Evolutionary conservation across 2,797 vertebrate species (phyloP).

Genomic region (Fistularia tabacaria): DNA sequence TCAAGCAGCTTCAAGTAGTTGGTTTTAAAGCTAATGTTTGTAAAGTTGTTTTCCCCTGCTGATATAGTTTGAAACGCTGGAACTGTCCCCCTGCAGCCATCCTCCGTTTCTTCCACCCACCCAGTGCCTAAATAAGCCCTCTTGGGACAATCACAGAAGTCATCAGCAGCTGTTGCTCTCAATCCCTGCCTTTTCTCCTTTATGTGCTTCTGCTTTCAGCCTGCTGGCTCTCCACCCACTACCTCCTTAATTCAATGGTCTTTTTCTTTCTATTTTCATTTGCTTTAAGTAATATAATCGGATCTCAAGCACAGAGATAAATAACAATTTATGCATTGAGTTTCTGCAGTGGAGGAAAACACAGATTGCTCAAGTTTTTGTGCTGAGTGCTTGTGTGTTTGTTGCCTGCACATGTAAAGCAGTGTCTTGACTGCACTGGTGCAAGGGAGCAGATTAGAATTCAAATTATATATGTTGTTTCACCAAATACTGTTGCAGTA

Average conservation of each 20-base stretch:
- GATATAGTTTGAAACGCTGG: constrained; percentile 45
- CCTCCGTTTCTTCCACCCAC: constrained; percentile 62
- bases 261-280: constrained; percentile 26
- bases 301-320: constrained; percentile 37
- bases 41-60: constrained; percentile 29
- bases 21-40: constrained; percentile 22
- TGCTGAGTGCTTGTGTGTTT: constrained; percentile 14
- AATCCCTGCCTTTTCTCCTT: constrained; percentile 48
- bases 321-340: constrained; percentile 28
- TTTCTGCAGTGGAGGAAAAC: constrained; percentile 16
- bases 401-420: constrained; percentile 22
- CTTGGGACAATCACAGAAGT: constrained; percentile 60
- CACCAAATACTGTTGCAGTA: constrained; percentile 69
- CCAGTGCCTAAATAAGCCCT: constrained; percentile 69
- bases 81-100: constrained; percentile 46
- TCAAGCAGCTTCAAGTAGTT: constrained; percentile 17
- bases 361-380: constrained; percentile 16
- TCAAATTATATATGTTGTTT: constrained; percentile 53
- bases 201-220: constrained; percentile 48
- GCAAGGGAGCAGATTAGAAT: constrained; percentile 20
- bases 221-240: constrained; percentile 51
- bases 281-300: constrained; percentile 31
- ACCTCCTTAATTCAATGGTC: constrained; percentile 57
- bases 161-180: constrained; percentile 60
- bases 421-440: constrained; percentile 34